Evolutionary conservation across 2,888 invertebrate genomes (phyloP).

Genomic region (Microdon myrmicae): DNA sequence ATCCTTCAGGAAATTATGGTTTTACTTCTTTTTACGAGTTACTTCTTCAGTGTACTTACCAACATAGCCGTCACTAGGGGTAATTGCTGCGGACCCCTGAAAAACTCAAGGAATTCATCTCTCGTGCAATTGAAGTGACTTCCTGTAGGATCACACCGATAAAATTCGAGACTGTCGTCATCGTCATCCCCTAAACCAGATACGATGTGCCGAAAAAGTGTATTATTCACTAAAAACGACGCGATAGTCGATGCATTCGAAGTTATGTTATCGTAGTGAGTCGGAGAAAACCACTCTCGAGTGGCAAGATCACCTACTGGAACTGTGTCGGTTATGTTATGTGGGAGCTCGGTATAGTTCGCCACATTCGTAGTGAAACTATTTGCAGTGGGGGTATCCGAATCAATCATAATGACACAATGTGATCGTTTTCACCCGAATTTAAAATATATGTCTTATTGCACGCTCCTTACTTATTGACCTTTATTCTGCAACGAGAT

Average conservation of each 20-base stretch:
- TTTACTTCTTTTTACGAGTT: too few relatives aligned
- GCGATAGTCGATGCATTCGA: slow-evolving; percentile 21
- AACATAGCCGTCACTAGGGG: slow-evolving; percentile 70
- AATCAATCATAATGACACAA: slow-evolving; percentile 27
- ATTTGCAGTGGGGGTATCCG: slow-evolving; percentile 22
- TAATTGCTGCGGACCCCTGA: slow-evolving; percentile 74
- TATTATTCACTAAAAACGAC: slow-evolving; percentile 27
- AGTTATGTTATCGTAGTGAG: slow-evolving; percentile 15
- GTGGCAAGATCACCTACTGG: slow-evolving; percentile 8
- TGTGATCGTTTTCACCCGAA: too few relatives aligned
- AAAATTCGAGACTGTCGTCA: slow-evolving; percentile 59
- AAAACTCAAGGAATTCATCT: slow-evolving; percentile 71
- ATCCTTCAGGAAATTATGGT: too few relatives aligned
- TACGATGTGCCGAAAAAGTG: slow-evolving; percentile 10
- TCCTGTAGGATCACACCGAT: slow-evolving; percentile 65
- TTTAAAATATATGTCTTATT: too few relatives aligned
- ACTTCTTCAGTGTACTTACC: slow-evolving; percentile 62
- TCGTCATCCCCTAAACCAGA: slow-evolving; percentile 10
- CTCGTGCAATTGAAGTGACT: slow-evolving; percentile 70
- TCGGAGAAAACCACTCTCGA: slow-evolving; percentile 16
- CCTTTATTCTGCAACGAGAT: too few relatives aligned
- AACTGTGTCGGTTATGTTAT: slow-evolving; percentile 33
- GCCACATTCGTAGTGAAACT: slow-evolving; percentile 18
- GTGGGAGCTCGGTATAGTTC: slow-evolving; percentile 12
- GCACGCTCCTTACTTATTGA: not conserved